A percentile compares a stretch with the other conserved stretches of the same genome.
These are phyloP conservation scores for Cheirogaleus major DNA, from an alignment of 2,797 vertebrate species.

Conservation along the genomic window DNA sequence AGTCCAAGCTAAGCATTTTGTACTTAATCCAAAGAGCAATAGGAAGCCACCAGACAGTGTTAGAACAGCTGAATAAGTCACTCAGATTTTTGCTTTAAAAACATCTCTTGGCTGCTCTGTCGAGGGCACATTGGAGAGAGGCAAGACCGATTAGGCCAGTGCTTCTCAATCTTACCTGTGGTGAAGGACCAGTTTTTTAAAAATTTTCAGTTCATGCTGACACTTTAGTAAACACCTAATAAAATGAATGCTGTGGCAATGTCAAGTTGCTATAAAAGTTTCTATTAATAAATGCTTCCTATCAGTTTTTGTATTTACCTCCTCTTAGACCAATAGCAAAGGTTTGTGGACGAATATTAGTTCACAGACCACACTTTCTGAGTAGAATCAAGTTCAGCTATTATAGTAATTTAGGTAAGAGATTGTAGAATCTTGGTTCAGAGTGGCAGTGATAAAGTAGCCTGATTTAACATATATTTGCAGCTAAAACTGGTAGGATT, in stretches of 20 bases:
- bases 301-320: slow-evolving; percentile 24
- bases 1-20: slow-evolving; percentile 18
- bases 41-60: slow-evolving; percentile 17
- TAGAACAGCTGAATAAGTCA: slow-evolving; percentile 11
- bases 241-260: slow-evolving; percentile 26
- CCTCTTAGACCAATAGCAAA: neutral
- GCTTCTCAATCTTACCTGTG: neutral
- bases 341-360: neutral
- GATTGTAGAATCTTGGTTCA: neutral
- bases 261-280: neutral
- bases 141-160: neutral
- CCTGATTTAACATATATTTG: neutral
- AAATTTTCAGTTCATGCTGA: neutral
- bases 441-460: neutral
- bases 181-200: neutral
- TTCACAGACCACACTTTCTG: neutral
- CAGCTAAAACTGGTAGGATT: neutral
- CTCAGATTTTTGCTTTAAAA: slow-evolving; percentile 26
- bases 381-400: neutral
- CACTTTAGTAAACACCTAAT: neutral
- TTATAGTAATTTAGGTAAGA: neutral
- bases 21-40: slow-evolving; percentile 9
- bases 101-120: neutral
- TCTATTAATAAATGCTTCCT: neutral
- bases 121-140: neutral